Conservation (phyloP, 2,888 invertebrate species). For the Xestobium rufovillosum region DNA sequence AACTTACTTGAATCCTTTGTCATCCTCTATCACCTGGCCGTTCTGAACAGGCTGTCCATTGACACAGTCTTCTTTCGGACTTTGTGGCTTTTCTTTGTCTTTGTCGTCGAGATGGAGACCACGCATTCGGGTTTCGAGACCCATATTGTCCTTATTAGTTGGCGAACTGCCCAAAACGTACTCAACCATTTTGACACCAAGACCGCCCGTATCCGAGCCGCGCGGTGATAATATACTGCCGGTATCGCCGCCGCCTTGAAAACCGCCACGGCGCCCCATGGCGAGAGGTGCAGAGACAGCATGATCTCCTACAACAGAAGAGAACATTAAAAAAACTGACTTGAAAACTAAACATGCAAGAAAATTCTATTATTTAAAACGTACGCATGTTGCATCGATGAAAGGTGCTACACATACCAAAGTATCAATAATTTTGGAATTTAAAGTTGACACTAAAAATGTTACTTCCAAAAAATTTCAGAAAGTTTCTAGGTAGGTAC, state of each 20-base stretch:
- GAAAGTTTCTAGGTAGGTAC: no score
- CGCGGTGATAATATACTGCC: slow-evolving; percentile 66
- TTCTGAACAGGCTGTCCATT: slow-evolving; percentile 44
- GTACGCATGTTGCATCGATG: no score
- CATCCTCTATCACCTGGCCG: slow-evolving; percentile 53
- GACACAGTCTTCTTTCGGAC: slow-evolving; percentile 48
- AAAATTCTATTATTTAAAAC: no score
- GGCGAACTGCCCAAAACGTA: slow-evolving; percentile 92
- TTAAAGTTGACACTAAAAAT: no score
- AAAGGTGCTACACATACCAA: no score
- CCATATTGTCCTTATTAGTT: slow-evolving; percentile 61
- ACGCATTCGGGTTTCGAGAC: slow-evolving; percentile 58
- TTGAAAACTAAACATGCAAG: slow-evolving; percentile 10
- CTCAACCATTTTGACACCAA: slow-evolving; percentile 97
- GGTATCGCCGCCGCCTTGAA: slow-evolving; percentile 53
- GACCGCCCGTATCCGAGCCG: slow-evolving; percentile 70
- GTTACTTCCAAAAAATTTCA: no score
- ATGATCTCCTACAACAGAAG: slow-evolving; percentile 49
- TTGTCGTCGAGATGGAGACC: slow-evolving; percentile 54
- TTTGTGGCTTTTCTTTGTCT: slow-evolving; percentile 51
- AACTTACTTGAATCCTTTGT: slow-evolving; percentile 85
- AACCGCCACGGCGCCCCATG: slow-evolving; percentile 65
- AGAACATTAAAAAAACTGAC: slow-evolving; percentile 7
- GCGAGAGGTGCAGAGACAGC: slow-evolving; percentile 63
- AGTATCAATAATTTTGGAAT: no score